phyloP scores from a whole-genome alignment of 2,113 vertebrate genomes.

The Rhinolophus ferrumequinum region DNA sequence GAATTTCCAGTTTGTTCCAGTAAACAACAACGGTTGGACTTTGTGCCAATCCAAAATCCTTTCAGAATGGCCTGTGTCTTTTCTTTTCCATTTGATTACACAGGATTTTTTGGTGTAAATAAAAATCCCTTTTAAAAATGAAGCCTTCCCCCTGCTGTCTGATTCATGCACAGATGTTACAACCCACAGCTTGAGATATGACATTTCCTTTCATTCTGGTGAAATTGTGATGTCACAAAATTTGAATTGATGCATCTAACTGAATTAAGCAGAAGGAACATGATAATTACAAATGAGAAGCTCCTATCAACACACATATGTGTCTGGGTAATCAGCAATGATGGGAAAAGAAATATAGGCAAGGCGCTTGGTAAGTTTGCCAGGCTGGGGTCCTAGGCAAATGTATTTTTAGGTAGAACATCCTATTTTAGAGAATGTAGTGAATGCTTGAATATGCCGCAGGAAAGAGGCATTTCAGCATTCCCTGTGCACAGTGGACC shows the following conservation, averaged over 20 bases:
- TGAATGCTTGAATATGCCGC: not conserved
- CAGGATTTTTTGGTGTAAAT: constrained; percentile 47
- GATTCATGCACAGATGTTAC: constrained; percentile 64
- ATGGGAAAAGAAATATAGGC: constrained; percentile 3
- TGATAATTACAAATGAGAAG: constrained; percentile 66
- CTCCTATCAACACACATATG: not conserved
- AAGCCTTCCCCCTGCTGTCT: constrained; percentile 40
- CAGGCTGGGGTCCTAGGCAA: not conserved
- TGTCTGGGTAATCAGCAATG: constrained; percentile 52
- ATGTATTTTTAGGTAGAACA: not conserved
- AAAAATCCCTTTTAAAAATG: constrained; percentile 55
- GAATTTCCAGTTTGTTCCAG: constrained; percentile 16
- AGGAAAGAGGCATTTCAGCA: not conserved
- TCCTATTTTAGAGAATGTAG: not conserved
- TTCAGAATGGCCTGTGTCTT: not conserved
- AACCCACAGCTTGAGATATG: constrained; percentile 55
- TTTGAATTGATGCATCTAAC: constrained; percentile 56
- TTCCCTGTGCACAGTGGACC: not conserved
- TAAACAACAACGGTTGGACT: not conserved
- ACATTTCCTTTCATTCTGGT: constrained; percentile 71
- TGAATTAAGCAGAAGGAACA: constrained; percentile 64
- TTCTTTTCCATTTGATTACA: not conserved
- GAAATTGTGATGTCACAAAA: constrained; percentile 75
- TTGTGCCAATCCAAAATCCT: not conserved
- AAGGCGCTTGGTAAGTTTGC: not conserved